Base-by-base conservation (phyloP, 2,888 invertebrate genomes). In the Choreutis nemorana region DNA sequence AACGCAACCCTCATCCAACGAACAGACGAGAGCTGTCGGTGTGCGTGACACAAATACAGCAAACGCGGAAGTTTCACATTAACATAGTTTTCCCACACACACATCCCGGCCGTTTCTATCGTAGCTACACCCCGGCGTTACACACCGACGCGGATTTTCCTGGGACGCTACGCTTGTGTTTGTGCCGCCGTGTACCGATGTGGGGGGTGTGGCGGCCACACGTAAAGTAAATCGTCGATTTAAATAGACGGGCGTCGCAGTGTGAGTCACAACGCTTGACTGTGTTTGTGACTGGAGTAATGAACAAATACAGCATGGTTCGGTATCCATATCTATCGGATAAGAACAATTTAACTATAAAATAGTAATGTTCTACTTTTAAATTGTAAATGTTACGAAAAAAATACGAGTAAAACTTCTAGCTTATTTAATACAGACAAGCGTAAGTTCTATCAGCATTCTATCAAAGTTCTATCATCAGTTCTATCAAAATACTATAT, bases 51-150 rank as follows among this genome's bases (percentile, higher is more conserved):
- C 63, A 45, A 58, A 67, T 67, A 66, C 57, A 46, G 42, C 34
- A 44, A 63, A 70, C 55, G 60, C 75, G 77, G 77, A 77, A 77
- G 67, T 64, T 48, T 44, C 48, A 66, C 64, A 65, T 72, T 72
- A 72, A 66, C 73, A 72, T 51, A 71, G 56, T 68, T 72, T 71
- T 64, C 54, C 48, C 49, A 50, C 63, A 35, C 58, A 62, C 66
- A 72, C 73, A 24, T n/a, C 1, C 3, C 34, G 23, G 35, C 7
- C 4, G 3, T 22, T n/a, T 32, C 40, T 34, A 36, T 14, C 30
- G 37, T 57, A 27, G 15, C 26, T 28, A 56, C 53, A 42, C 39
- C 58, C 53, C 55, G 58, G 43, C 37, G 30, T 42, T 44, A 37
- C 55, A 48, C 46, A 59, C 55, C 29, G 2, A 3, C n/a, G 15